Base-by-base conservation (phyloP, 1,140 invertebrate species). In the Macrobrachium rosenbergii region DNA sequence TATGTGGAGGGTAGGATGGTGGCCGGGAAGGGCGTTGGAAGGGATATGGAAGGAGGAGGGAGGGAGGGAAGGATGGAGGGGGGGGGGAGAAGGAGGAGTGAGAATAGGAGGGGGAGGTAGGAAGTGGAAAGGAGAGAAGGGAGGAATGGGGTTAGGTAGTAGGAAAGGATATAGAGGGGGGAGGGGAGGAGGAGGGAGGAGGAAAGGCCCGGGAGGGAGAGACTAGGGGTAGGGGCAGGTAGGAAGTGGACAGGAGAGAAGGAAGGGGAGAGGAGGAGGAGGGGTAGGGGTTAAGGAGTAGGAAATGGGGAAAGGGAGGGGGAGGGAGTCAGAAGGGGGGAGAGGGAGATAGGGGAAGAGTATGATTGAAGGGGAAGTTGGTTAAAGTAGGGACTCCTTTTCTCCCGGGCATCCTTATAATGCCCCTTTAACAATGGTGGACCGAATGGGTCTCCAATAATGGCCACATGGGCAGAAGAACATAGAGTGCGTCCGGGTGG, bases 391-490 rank as follows among this genome's bases (percentile, higher is more conserved):
- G 76, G 19, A 59, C 19, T 10, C 6, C n/a, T 59, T 19, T 23
- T 59, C 16, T 17, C 19, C 45, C 77, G 60, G 59, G 52, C 45
- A n/a, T n/a, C 45, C 77, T 23, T 11, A 79, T 58, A 79, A 79
- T 79, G 77, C 19, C 58, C 52, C 52, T 8, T n/a, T 2, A 8
- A 52, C 52, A 52, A 52, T 52, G 52, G 52, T 52, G 52, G 7
- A 52, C 52, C 52, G 52, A 52, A 52, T 52, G 52, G 52, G 52
- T 52, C 52, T 52, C 52, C 52, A 12, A 58, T 23, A 79, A 60
- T 79, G 77, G 77, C 45, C 77, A 79, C 77, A 79, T 21, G 77
- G 77, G n/a, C 37, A 45, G 17, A 11, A 19, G 45, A 62, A 62
- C 59, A 79, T 79, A 23, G 59, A 63, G 43, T 79, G n/a, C 45